phyloP scores from a whole-genome alignment of 2,888 invertebrate species.

The Lycocerus yunnanus region DNA sequence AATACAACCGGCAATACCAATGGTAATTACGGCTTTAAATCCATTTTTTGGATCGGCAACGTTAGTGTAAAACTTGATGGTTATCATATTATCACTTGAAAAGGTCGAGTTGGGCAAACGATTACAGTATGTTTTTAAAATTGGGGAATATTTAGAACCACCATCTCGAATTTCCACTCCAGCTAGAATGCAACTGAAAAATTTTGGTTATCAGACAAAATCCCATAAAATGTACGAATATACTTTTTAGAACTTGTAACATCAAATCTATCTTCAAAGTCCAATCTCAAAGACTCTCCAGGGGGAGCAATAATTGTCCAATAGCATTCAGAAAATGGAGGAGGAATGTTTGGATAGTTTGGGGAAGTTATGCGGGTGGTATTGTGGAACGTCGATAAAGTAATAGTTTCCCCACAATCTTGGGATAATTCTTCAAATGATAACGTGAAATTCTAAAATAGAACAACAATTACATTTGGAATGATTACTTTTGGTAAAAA shows the following conservation, averaged over 20 bases:
- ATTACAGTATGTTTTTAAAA: constrained; percentile 69
- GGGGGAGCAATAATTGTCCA: constrained; percentile 78
- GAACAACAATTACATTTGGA: not conserved
- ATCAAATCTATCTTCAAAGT: constrained; percentile 78
- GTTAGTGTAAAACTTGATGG: constrained; percentile 74
- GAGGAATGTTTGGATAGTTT: constrained; percentile 79
- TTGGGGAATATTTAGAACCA: constrained; percentile 68
- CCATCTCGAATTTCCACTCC: constrained; percentile 86
- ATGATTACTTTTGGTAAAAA: not conserved
- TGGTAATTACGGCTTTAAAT: constrained; percentile 71
- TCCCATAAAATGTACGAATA: not conserved
- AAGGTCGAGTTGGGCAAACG: constrained; percentile 64
- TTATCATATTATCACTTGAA: constrained; percentile 69
- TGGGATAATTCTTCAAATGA: constrained; percentile 64
- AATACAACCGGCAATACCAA: constrained; percentile 57
- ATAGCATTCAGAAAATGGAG: constrained; percentile 78
- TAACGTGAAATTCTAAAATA: constrained; percentile 45
- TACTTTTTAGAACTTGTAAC: constrained; percentile 57
- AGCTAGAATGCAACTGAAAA: constrained; percentile 62
- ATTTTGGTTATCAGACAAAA: constrained; percentile 7
- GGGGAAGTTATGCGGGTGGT: constrained; percentile 72
- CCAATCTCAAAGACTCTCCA: constrained; percentile 75
- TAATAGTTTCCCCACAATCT: constrained; percentile 71
- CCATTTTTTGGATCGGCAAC: constrained; percentile 73
- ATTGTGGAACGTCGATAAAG: constrained; percentile 57